Conservation (phyloP, 2,113 vertebrate species). For the Osmerus mordax region DNA sequence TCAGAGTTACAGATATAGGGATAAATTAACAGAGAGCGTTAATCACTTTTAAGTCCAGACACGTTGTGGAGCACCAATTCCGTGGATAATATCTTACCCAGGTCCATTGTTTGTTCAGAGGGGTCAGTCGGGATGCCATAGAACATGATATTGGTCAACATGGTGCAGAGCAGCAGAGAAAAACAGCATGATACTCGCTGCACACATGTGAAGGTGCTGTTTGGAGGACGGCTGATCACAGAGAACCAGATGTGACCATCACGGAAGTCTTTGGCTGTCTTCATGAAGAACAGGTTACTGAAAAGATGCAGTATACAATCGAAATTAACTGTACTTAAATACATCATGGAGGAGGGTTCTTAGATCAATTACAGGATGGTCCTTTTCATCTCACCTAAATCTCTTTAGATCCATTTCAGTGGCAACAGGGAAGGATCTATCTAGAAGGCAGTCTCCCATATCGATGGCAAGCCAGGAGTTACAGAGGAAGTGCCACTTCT, state of each 20-base stretch:
- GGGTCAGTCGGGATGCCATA: constrained; percentile 92
- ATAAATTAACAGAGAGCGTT: neutral
- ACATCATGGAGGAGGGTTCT: neutral
- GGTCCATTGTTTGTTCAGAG: constrained; percentile 92
- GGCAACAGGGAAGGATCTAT: constrained; percentile 86
- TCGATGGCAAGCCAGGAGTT: constrained; percentile 90
- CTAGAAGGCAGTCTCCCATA: constrained; percentile 84
- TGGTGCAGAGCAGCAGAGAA: constrained; percentile 91
- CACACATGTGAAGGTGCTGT: constrained; percentile 86
- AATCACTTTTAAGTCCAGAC: neutral
- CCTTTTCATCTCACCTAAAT: constrained; percentile 78
- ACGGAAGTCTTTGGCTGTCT: constrained; percentile 86
- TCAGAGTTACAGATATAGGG: constrained; percentile 21
- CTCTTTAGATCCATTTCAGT: constrained; percentile 86
- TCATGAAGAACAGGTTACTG: constrained; percentile 91
- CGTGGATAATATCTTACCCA: constrained; percentile 72
- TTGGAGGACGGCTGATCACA: constrained; percentile 81
- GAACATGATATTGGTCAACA: constrained; percentile 96
- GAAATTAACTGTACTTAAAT: no score
- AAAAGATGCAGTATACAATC: neutral
- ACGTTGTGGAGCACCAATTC: neutral
- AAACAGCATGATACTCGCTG: constrained; percentile 94
- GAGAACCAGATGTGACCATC: constrained; percentile 95
- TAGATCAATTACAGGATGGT: neutral
- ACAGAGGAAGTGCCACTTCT: constrained; percentile 92